Percentiles rank a stretch among this genome's conserved stretches.
These are phyloP conservation scores for Crossoptilon crossoptilon DNA, from an alignment of 2,797 vertebrate genomes.

Conservation along the genomic window DNA sequence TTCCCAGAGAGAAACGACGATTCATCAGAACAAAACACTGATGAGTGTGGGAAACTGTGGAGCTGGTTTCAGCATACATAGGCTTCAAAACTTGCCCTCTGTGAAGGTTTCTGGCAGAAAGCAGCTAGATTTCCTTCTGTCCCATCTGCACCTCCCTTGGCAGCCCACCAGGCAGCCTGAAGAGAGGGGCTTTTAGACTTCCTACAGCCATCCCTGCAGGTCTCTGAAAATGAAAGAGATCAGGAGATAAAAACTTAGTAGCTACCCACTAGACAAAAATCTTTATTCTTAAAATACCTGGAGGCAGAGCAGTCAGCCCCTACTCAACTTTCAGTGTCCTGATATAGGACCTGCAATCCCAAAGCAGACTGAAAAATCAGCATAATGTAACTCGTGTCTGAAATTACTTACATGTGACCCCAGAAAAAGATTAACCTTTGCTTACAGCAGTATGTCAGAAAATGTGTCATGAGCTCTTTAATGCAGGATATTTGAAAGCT, in stretches of 20 bases:
- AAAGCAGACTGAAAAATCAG: slow-evolving; percentile 26
- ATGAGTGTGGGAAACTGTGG: neutral
- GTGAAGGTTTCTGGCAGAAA: neutral
- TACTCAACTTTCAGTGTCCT: neutral
- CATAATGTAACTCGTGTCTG: neutral
- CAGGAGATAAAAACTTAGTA: neutral
- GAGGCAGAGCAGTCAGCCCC: neutral
- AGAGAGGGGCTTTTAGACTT: accelerated
- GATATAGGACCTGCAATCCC: neutral
- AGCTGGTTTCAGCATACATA: neutral
- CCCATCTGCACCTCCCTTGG: neutral
- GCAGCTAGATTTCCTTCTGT: neutral
- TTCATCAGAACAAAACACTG: slow-evolving; percentile 15
- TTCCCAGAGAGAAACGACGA: neutral
- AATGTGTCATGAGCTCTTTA: slow-evolving; percentile 12
- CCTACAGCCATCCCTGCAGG: neutral
- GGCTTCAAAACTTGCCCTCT: neutral
- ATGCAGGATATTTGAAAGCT: neutral
- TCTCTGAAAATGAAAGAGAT: neutral
- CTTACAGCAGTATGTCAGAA: neutral
- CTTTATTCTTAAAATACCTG: neutral
- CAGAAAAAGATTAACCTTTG: slow-evolving; percentile 21
- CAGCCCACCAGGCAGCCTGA: neutral
- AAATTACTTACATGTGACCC: slow-evolving; percentile 4
- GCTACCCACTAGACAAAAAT: neutral